phyloP scores from a whole-genome alignment of 2,113 vertebrate genomes.

The Hyperopisus bebe region DNA sequence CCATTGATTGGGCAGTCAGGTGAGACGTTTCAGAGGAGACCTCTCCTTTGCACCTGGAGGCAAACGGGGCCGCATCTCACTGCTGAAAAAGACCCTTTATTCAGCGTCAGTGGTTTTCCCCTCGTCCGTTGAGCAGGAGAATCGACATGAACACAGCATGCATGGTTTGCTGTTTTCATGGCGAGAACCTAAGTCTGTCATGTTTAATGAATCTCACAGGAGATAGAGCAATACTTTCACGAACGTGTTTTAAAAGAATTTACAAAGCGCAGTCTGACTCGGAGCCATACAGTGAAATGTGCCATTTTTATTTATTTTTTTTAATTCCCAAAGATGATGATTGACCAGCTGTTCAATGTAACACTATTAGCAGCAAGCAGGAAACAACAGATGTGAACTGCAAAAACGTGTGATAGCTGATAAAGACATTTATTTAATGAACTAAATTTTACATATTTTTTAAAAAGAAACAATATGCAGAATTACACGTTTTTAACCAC shows the following conservation, averaged over 20 bases:
- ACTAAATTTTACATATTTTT: neutral
- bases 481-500: neutral
- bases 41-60: neutral
- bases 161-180: neutral
- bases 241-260: neutral
- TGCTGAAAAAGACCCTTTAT: neutral
- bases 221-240: neutral
- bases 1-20: constrained; percentile 10
- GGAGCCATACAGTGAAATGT: neutral
- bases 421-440: neutral
- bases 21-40: neutral
- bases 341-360: constrained; percentile 20
- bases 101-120: neutral
- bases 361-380: neutral
- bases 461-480: neutral
- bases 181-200: neutral
- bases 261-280: neutral
- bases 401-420: neutral
- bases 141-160: neutral
- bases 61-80: too few relatives aligned
- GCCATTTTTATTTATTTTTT: neutral
- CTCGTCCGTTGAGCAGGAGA: neutral
- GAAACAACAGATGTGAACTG: constrained; percentile 17
- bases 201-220: constrained; percentile 12
- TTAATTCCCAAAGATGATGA: constrained; percentile 19